phyloP scores from a whole-genome alignment of 2,113 vertebrate species.

The Cygnus atratus region DNA sequence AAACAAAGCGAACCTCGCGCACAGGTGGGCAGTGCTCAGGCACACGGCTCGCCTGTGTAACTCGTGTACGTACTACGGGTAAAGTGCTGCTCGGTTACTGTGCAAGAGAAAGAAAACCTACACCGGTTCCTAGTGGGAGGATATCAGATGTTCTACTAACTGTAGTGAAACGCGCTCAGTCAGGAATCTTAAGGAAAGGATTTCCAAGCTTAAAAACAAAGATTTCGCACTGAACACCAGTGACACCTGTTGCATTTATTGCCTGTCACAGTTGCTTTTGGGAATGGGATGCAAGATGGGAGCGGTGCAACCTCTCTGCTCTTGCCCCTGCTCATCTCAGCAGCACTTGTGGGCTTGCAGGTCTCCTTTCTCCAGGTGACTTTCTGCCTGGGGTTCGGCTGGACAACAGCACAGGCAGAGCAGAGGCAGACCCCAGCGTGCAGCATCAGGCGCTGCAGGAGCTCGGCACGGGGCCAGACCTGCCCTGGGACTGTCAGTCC shows the following conservation, averaged over 20 bases:
- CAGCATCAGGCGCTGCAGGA: rapidly evolving
- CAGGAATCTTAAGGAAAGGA: not conserved
- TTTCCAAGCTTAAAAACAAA: not conserved
- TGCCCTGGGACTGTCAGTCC: not conserved
- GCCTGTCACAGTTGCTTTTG: not conserved
- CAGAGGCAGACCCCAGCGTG: not conserved
- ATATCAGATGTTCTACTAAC: not conserved
- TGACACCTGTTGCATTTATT: rapidly evolving
- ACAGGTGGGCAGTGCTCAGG: not conserved
- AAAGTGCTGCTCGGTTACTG: rapidly evolving
- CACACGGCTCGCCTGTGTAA: not conserved
- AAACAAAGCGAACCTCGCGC: not conserved
- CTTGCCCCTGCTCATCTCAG: rapidly evolving
- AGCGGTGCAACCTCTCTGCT: not conserved
- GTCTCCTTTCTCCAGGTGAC: not conserved
- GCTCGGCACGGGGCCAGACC: not conserved
- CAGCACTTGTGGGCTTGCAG: not conserved
- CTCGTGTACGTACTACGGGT: not conserved
- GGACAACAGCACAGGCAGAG: not conserved
- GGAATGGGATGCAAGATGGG: not conserved
- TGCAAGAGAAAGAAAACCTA: not conserved
- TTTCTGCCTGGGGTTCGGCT: not conserved
- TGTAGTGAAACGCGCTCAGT: not conserved
- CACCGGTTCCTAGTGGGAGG: not conserved
- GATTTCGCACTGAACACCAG: not conserved